Evolutionary conservation across 2,888 invertebrate species (phyloP), one percentile per base, ranked within the genome.

Genomic region (Sminthurinus aureus): DNA sequence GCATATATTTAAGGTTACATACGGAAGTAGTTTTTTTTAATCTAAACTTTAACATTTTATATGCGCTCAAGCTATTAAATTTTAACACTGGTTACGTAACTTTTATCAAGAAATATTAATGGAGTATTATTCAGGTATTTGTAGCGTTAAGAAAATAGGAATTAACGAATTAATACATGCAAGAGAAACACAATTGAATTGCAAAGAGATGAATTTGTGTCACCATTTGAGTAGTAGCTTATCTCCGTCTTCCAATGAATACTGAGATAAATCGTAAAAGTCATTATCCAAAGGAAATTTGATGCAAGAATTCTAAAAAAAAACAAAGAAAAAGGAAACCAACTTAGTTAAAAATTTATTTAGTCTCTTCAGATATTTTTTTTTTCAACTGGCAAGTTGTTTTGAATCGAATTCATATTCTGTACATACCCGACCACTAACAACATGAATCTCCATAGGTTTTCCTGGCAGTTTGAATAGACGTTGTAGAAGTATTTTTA

Each of bases 171-270:
- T 71, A 69, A 69, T 20, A 18, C 22, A 69, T 69, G n/a, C n/a
- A 38, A 38, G 38, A 38, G 38, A 38, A 64, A 64, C n/a, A 64
- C 15, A 18, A 64, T 18, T 1, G 64, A 64, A 18, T 64, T 64
- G 64, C 64, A 64, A 64, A 4, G 64, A 79, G 20, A 24, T 52
- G 15, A 26, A 73, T 67, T 15, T 69, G 26, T 38, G 24, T 91
- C 90, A 91, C 92, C 93, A 94, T 89, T 93, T 93, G 12, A 94
- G 95, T 85, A 94, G 91, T 88, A 98, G 94, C 84, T 92, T 93
- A 91, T 97, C 96, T 84, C 95, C 95, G 89, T 95, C 94, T 91
- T 95, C 95, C 69, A 97, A 91, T 0, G 96, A 96, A 91, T 94
- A 98, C 90, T 94, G 96, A 78, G 94, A 93, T 71, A 98, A 91